These are phyloP conservation scores for Iguana delicatissima DNA, from an alignment of 2,797 vertebrate genomes.

Conservation along the genomic window DNA sequence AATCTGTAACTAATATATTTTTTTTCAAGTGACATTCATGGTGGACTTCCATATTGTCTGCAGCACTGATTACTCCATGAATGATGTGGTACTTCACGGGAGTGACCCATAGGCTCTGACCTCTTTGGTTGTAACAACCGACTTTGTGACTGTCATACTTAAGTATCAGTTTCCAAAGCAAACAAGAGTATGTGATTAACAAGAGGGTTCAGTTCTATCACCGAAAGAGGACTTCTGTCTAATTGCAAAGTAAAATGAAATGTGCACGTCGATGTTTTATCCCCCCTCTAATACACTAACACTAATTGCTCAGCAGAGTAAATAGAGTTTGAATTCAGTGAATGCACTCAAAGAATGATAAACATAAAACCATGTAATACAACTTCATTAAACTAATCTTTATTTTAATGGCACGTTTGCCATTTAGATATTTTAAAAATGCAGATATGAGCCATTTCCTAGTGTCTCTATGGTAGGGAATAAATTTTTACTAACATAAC, in stretches of 20 bases:
- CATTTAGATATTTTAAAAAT: background rate
- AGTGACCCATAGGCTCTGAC: background rate
- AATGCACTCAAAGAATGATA: conserved; percentile 46
- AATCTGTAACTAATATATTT: background rate
- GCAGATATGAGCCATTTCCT: background rate
- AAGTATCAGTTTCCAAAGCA: conserved; percentile 37
- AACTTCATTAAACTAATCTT: conserved; percentile 66
- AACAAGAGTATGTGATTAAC: conserved; percentile 9
- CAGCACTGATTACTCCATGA: background rate
- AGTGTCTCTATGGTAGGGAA: background rate
- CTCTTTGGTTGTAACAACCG: conserved; percentile 26
- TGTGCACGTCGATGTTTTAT: conserved; percentile 53
- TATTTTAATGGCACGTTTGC: conserved; percentile 10
- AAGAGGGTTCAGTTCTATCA: background rate
- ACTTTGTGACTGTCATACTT: conserved; percentile 39
- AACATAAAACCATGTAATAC: conserved; percentile 55
- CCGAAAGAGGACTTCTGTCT: conserved; percentile 34
- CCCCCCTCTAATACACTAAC: conserved; percentile 50
- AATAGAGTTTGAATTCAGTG: conserved; percentile 57
- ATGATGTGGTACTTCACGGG: background rate
- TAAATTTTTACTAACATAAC: background rate
- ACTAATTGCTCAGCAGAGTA: conserved; percentile 62
- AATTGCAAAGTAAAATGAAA: conserved; percentile 70
- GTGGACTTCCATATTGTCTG: background rate
- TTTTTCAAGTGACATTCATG: background rate